Base-by-base conservation (phyloP, 1,140 invertebrate species). In the Panagrolaimus sp. region DNA sequence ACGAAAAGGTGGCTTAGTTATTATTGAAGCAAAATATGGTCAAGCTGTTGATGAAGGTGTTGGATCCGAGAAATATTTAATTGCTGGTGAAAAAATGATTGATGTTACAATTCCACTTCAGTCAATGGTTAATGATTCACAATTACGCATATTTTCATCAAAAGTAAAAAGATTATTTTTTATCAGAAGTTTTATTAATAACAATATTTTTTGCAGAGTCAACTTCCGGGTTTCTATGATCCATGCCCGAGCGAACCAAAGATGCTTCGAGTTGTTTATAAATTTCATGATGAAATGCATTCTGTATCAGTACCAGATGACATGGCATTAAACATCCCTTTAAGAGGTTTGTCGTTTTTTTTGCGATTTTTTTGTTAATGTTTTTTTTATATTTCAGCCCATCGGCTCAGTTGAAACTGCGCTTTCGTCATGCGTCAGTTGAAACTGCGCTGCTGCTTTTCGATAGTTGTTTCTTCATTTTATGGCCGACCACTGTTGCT, bases 191-290 rank as follows among this genome's bases (percentile, higher is more conserved):
- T 38, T 38, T 38, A 4, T 38, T 38, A 38, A 38, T 38, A 72
- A 4, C 1, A n/a, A n/a, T 47, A 23, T 25, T 45, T 38, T 72
- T 87, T 88, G 53, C 84, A 98, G 93, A 90, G 90, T 81, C 91
- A 95, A 82, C 84, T 98, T 63, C 91, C 93, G 44, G 95, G 95
- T 31, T 98, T 98, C 84, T 98, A 91, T 84, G 95, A 98, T 84
- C 92, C 93, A 0, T 92, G 92, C 80, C 88, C 94, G 16, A 92
- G 93, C 3, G 92, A 96, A 74, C 89, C 92, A 7, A 98, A 98
- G 84, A 88, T 88, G 70, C 84, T 98, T 27, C 88, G 89, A 45
- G 87, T 98, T 68, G 88, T 91, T 76, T 98, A 97, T 83, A 87
- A 88, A 75, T 96, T 91, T 84, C 88, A 89, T 75, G 88, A 88